Conservation (phyloP, 2,888 invertebrate genomes). For the Lasioglossum figueresi region DNA sequence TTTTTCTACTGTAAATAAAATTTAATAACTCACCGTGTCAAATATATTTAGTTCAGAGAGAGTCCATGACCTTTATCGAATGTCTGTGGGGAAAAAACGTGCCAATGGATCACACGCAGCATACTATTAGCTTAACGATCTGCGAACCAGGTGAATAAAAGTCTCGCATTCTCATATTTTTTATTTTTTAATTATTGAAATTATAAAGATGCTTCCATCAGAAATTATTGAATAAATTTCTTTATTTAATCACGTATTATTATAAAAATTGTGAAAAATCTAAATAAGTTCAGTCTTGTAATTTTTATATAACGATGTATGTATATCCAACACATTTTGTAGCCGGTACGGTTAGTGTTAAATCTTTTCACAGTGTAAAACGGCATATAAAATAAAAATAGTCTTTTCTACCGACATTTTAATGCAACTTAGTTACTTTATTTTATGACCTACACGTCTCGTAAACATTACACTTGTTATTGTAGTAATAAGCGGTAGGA, state of each 20-base stretch:
- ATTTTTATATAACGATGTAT: no score
- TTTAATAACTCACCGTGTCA: neutral
- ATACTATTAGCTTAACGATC: neutral
- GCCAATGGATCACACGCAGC: neutral
- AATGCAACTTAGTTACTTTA: neutral
- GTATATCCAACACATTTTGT: no score
- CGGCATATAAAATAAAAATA: no score
- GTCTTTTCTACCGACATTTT: neutral
- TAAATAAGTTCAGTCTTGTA: no score
- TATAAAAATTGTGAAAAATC: no score
- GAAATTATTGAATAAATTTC: no score
- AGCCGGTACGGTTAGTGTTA: no score
- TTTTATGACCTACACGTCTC: neutral
- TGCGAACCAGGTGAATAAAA: neutral
- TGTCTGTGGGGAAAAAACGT: neutral
- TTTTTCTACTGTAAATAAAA: neutral
- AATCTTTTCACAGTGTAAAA: no score
- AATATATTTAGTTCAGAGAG: neutral
- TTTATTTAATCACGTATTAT: no score
- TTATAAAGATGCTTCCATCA: no score
- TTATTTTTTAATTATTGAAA: no score
- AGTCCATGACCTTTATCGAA: neutral
- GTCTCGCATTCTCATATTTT: neutral
- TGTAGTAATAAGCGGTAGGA: neutral
- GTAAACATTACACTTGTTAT: neutral